Conservation (phyloP, 2,888 invertebrate species). For the Harpalus rufipes region DNA sequence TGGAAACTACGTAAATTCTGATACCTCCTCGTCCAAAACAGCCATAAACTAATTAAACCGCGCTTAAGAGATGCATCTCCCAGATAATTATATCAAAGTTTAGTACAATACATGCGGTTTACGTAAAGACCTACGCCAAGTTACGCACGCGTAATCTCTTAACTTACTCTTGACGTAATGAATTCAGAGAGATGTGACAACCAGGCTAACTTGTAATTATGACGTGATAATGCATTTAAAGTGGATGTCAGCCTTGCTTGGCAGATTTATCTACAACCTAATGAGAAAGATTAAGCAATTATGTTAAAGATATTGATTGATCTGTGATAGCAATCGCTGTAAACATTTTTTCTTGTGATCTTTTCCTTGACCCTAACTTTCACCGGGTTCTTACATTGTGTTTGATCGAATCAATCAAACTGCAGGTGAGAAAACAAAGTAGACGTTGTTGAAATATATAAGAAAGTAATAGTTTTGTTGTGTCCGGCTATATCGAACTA, state of each 20-base stretch:
- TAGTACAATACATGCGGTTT: slow-evolving; percentile 49
- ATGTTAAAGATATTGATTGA: slow-evolving; percentile 15
- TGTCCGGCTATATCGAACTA: too few species aligned
- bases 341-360: background rate
- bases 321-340: background rate
- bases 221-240: slow-evolving; percentile 58
- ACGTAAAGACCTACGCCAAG: slow-evolving; percentile 43
- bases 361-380: slow-evolving; percentile 1
- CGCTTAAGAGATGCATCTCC: slow-evolving; percentile 59
- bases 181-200: slow-evolving; percentile 41
- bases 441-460: too few species aligned
- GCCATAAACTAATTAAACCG: slow-evolving; percentile 63
- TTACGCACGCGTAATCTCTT: slow-evolving; percentile 45
- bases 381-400: background rate
- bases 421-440: too few species aligned
- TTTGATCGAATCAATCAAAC: too few species aligned
- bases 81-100: slow-evolving; percentile 62
- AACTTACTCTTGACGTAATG: slow-evolving; percentile 52
- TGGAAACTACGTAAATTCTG: slow-evolving; percentile 52
- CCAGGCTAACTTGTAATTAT: slow-evolving; percentile 45
- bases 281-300: slow-evolving; percentile 25
- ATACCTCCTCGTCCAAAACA: slow-evolving; percentile 54
- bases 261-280: slow-evolving; percentile 38
- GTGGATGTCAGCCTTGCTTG: slow-evolving; percentile 41
- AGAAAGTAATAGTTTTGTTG: too few species aligned